Base-by-base conservation (phyloP, 2,888 invertebrate species). In the Andrena haemorrhoa region DNA sequence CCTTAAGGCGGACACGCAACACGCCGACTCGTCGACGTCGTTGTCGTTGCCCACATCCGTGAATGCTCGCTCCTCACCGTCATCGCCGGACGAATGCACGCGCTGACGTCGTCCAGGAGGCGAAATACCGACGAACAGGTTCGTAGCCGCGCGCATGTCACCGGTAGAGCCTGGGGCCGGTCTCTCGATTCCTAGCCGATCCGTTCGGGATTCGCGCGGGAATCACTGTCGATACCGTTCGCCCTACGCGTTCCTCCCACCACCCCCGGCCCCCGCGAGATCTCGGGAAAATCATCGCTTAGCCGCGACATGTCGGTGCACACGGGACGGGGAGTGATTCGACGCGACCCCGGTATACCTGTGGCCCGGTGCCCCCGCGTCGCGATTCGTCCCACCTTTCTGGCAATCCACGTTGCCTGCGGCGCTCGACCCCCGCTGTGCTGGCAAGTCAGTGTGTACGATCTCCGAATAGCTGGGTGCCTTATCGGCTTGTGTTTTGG, bases 1-100 rank as follows among this genome's bases (percentile, higher is more conserved):
- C 89, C 85, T 89, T 89, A 80, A 89, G 88, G 87, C 87, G 84
- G 82, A 86, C 72, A 83, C 76, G 80, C 86, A 86, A 65, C 76
- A 88, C 86, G 84, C 80, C 86, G 86, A 88, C 85, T 82, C 85
- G 77, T 79, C 79, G 71, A 64, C 80, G 75, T 83, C 70, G 75
- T 61, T 68, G 74, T 68, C 63, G 47, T 51, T 49, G 75, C 68
- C 68, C 58, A 79, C 76, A 51, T 35, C 63, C 85, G 79, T 75
- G 86, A 82, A 82, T 56, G 78, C 61, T 66, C 63, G 64, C 26
- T 69, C 31, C 51, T 82, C 82, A 72, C 74, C 75, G 73, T 65
- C 56, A 41, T 20, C 51, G 35, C 8, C 60, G 61, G 29, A 68
- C 75, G 26, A 26, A 63, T 81, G 66, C 69, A 61, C 81, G 69